Base-by-base conservation (phyloP, 2,113 vertebrate genomes). In the Pseudolaguvia tuberculata region DNA sequence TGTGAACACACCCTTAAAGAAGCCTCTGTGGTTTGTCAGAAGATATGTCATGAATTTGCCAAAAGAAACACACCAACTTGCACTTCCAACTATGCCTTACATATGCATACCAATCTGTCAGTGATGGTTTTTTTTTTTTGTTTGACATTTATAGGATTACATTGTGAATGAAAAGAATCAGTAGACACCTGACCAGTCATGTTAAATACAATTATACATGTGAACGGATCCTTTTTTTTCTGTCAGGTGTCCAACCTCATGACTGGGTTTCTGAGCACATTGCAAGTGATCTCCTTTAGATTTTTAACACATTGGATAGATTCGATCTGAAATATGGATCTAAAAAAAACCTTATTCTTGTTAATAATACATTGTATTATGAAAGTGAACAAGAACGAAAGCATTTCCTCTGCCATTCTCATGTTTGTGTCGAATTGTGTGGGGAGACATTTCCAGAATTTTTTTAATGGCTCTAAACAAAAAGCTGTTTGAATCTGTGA, bases 31-130 rank as follows among this genome's bases (percentile, higher is more conserved):
- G 62, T 42, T 0, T 25, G 7, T 47, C n/a, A 63, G 1, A 45
- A 23, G n/a, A 8, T 12, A 20, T 52, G 47, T 47, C 48, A 25
- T 51, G 11, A 35, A 50, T 12, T 23, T 48, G 52, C 12, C 14
- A 53, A 27, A 57, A 48, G 18, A 35, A 35, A 23, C 63, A 52
- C 42, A 67, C 65, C 75, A 68, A 50, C 45, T 76, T 76, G 62
- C 67, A 85, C 79, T 84, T 83, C 79, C 82, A 85, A 84, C 77
- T 89, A 85, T 83, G 88, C 89, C 88, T 92, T 90, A 90, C 31
- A 18, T 81, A 80, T 72, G 57, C 25, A 78, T 76, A 56, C 50
- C 17, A 61, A 11, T 78, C 59, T 77, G 50, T 72, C 35, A 69
- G 42, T 78, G 81, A 25, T 83, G 50, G n/a, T n/a, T 83, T 8